These are phyloP conservation scores for Lepidonotus clava DNA, from an alignment of 2,888 invertebrate genomes.

Conservation along the genomic window DNA sequence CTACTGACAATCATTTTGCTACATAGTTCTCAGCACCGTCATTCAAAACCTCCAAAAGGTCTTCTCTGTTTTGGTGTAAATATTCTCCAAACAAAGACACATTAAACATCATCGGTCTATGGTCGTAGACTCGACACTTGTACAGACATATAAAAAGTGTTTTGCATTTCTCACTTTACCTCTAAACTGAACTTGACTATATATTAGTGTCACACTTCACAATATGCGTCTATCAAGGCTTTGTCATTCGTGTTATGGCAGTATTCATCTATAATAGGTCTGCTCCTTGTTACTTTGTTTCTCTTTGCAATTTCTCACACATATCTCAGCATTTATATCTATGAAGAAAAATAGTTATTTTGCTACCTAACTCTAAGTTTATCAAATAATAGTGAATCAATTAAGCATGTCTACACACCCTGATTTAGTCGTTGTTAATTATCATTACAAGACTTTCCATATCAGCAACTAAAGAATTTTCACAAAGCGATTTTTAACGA, in stretches of 20 bases:
- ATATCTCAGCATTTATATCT: slow-evolving; percentile 1
- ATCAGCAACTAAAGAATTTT: too few relatives aligned
- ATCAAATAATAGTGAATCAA: too few relatives aligned
- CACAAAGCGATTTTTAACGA: too few relatives aligned
- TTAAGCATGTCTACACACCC: too few relatives aligned
- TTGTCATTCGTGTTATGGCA: neutral
- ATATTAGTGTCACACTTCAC: neutral
- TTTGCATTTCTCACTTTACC: slow-evolving; percentile 45
- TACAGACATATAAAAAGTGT: slow-evolving; percentile 33
- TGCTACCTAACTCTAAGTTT: too few relatives aligned
- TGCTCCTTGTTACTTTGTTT: neutral
- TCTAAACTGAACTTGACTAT: neutral
- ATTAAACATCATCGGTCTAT: slow-evolving; percentile 10
- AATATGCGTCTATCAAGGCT: neutral
- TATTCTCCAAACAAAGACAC: neutral
- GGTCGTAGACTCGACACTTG: neutral
- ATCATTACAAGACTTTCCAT: too few relatives aligned
- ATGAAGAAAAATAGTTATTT: too few relatives aligned
- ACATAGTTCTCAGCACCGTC: slow-evolving; percentile 48
- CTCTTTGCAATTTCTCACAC: neutral
- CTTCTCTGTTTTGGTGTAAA: neutral
- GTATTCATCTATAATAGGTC: slow-evolving; percentile 13
- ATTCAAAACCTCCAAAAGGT: slow-evolving; percentile 18
- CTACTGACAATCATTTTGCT: slow-evolving; percentile 14
- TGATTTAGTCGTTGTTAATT: too few relatives aligned